Percentiles rank a stretch among this genome's conserved stretches.
Evolutionary conservation across 2,888 invertebrate genomes (phyloP).

Genomic region (Alcis repandata): DNA sequence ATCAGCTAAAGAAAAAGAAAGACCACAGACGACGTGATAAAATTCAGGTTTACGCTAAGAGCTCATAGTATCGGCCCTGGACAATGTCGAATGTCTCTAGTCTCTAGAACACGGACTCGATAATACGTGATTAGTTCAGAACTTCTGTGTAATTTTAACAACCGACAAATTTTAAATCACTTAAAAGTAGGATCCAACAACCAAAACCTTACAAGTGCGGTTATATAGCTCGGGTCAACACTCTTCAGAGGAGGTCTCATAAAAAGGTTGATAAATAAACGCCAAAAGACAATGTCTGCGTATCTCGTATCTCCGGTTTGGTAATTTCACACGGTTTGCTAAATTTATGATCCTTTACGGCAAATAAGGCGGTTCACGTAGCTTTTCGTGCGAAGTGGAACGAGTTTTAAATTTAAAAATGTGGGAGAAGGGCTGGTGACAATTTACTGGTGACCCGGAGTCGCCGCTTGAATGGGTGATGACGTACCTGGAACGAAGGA

Average conservation of each 20-base stretch:
- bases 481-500: slow-evolving; percentile 48
- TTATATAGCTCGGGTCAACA: slow-evolving; percentile 17
- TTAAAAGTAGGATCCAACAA: not conserved
- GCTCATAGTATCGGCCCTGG: too few relatives aligned
- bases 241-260: slow-evolving; percentile 40
- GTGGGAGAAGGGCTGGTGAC: slow-evolving; percentile 20
- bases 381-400: slow-evolving; percentile 53
- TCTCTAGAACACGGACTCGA: too few relatives aligned
- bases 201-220: not conserved
- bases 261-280: slow-evolving; percentile 50
- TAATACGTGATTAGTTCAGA: too few relatives aligned
- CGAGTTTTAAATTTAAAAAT: slow-evolving; percentile 58
- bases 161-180: too few relatives aligned
- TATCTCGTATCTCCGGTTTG: slow-evolving; percentile 32
- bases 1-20: too few relatives aligned
- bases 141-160: too few relatives aligned
- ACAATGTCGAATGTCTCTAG: too few relatives aligned
- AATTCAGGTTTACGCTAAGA: too few relatives aligned
- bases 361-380: slow-evolving; percentile 57
- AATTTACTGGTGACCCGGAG: slow-evolving; percentile 29
- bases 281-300: slow-evolving; percentile 43
- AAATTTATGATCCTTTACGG: slow-evolving; percentile 66
- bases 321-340: slow-evolving; percentile 62
- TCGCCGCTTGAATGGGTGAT: slow-evolving; percentile 10
- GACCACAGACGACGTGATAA: too few relatives aligned